phyloP scores from a whole-genome alignment of 2,888 invertebrate genomes.

The Eilema sororculum region DNA sequence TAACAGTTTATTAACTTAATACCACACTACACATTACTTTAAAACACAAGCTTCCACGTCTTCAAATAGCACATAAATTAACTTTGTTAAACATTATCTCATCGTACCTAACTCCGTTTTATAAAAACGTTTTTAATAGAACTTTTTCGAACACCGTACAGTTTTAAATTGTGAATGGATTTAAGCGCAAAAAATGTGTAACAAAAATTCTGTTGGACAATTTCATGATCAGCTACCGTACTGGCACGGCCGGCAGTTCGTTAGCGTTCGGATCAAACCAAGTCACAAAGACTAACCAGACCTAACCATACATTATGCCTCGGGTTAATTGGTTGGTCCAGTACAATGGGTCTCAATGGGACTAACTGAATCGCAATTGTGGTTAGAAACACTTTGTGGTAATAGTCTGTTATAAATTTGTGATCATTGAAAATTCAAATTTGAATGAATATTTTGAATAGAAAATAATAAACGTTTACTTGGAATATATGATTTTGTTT shows the following conservation, averaged over 20 bases:
- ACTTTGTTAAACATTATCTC: neutral
- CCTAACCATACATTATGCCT: slow-evolving; percentile 32
- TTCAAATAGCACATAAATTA: neutral
- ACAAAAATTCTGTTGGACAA: neutral
- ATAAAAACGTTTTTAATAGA: neutral
- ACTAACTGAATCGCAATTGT: slow-evolving; percentile 19
- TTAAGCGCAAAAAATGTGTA: slow-evolving; percentile 5
- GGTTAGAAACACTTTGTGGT: slow-evolving; percentile 14
- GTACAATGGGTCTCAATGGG: slow-evolving; percentile 24
- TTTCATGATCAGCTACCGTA: slow-evolving; percentile 15
- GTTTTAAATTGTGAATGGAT: neutral
- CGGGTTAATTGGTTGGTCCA: slow-evolving; percentile 34
- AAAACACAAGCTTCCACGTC: neutral
- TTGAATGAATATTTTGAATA: neutral
- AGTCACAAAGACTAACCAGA: slow-evolving; percentile 29
- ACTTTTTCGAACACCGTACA: neutral
- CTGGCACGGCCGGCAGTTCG: slow-evolving; percentile 32
- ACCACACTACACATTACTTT: neutral
- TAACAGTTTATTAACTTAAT: too few species aligned
- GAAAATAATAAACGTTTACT: neutral
- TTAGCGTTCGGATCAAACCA: slow-evolving; percentile 40
- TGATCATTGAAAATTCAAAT: slow-evolving; percentile 12
- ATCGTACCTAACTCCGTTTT: neutral
- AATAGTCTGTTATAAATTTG: slow-evolving; percentile 14
- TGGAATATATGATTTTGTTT: neutral